Base-by-base conservation (phyloP, 2,113 vertebrate genomes). In the Scalopus aquaticus region DNA sequence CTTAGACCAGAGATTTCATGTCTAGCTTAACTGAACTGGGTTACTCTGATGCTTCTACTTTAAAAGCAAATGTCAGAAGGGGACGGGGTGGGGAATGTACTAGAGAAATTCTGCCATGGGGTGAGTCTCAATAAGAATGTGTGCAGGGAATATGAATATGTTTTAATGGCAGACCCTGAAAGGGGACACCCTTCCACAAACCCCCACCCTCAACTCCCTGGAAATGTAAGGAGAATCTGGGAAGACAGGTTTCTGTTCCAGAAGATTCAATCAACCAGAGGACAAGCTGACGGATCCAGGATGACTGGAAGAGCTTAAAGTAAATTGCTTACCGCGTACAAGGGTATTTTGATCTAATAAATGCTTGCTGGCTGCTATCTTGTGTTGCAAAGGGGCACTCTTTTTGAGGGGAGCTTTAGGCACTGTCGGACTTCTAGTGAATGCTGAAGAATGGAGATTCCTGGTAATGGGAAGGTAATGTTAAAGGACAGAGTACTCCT, bases 1-100 rank as follows among this genome's bases (percentile, higher is more conserved):
- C 98, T 97, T 82, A 97, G 97, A 98, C 78, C 95, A 95, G 95
- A 94, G 95, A 49, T 93, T 81, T 20, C 12, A 9, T 94, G 85
- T 95, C 87, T 28, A 77, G 12, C 39, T 95, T 88, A 91, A 92
- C 92, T 81, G 77, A 97, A 58, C 54, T 46, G 26, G 26, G n/a
- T 94, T 93, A 35, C 77, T 92, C 88, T 1, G 56, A 76, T 2
- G 44, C 37, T 88, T 67, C 93, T 81, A 49, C 0, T 95, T 74
- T 79, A 93, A 90, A 94, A 93, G 51, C 83, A 96, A 88, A 86
- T 84, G 74, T 84, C 77, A 97, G 92, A 84, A 95, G 92, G 82
- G 1, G 20, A 84, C 94, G 92, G 82, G 1, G 20, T 12, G 6
- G 0, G 5, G 17, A 51, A 54, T 11, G 12, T 19, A 39, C 30